A percentile compares a stretch with the other conserved stretches of the same genome.
phyloP scores from a whole-genome alignment of 2,888 invertebrate genomes.

The Adelphocoris suturalis region DNA sequence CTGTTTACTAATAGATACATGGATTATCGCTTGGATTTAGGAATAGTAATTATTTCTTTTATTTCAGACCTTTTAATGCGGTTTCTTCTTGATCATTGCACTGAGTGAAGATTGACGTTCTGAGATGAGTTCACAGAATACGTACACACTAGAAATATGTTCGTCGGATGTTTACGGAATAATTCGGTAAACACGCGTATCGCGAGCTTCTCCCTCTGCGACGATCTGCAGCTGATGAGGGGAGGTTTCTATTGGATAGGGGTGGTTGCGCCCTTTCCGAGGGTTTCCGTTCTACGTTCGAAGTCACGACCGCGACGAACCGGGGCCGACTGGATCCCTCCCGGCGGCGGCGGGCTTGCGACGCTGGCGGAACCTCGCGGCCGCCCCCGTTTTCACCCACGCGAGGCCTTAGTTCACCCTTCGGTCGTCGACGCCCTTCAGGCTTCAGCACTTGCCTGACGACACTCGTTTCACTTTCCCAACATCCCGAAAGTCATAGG shows the following conservation, averaged over 20 bases:
- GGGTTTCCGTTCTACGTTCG: background rate
- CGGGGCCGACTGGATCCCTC: constrained; percentile 58
- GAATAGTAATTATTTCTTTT: too few species aligned
- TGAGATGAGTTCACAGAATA: background rate
- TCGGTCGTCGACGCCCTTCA: background rate
- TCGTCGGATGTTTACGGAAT: background rate
- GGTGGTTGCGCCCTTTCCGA: background rate
- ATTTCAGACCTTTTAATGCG: background rate
- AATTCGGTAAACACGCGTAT: background rate
- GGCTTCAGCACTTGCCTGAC: background rate
- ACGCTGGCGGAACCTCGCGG: constrained; percentile 49
- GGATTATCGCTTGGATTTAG: too few species aligned
- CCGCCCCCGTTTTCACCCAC: background rate
- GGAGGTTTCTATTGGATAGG: background rate
- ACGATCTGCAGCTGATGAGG: constrained; percentile 21
- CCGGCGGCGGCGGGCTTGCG: constrained; percentile 2
- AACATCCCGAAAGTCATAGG: background rate
- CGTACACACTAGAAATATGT: background rate
- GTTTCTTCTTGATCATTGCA: background rate
- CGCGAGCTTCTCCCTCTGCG: constrained; percentile 1
- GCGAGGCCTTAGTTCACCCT: constrained; percentile 46
- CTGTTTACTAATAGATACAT: too few species aligned
- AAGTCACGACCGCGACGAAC: constrained; percentile 66
- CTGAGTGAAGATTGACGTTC: background rate
- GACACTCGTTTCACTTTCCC: background rate